Conservation (phyloP, 2,888 invertebrate genomes). For the Netelia virgata region DNA sequence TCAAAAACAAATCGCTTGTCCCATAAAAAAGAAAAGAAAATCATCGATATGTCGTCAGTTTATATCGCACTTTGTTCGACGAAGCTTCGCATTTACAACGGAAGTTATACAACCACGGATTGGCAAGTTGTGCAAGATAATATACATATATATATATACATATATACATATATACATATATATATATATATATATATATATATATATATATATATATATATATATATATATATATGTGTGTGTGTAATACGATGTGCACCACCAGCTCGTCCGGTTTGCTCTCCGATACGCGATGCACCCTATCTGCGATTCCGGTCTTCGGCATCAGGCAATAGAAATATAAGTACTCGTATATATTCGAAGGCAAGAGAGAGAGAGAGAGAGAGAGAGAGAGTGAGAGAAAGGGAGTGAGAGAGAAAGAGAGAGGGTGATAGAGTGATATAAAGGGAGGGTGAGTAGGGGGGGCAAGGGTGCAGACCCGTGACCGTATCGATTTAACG, state of each 20-base stretch:
- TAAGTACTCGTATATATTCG: conserved; percentile 18
- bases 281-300: conserved; percentile 38
- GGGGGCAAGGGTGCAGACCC: conserved; percentile 62
- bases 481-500: conserved; percentile 78
- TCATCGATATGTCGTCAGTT: background rate
- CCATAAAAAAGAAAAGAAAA: background rate
- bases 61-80: background rate
- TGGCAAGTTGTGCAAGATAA: background rate
- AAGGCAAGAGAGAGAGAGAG: conserved; percentile 4
- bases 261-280: conserved; percentile 26
- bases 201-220: background rate
- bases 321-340: conserved; percentile 19
- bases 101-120: background rate
- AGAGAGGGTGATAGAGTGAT: conserved; percentile 13
- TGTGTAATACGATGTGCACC: conserved; percentile 1
- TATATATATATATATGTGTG: background rate
- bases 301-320: conserved; percentile 57
- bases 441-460: background rate
- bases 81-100: background rate
- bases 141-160: background rate
- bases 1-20: too few species aligned
- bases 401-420: background rate
- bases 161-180: background rate
- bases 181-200: background rate
- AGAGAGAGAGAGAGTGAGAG: too few species aligned